phyloP scores from a whole-genome alignment of 2,797 vertebrate genomes.

The Mus spretus region DNA sequence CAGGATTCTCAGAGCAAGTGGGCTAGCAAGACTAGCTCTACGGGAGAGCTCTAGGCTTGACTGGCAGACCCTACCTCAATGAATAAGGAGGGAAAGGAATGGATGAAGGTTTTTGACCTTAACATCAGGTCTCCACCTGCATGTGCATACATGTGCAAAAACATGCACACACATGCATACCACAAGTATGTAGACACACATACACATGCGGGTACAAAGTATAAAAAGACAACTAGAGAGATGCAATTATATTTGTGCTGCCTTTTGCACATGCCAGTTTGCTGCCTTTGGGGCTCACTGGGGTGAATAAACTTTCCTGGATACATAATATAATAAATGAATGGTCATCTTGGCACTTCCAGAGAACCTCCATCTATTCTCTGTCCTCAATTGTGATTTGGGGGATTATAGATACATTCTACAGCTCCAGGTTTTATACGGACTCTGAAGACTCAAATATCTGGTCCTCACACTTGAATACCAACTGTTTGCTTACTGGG shows the following conservation, averaged over 20 bases:
- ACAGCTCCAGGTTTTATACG: not conserved
- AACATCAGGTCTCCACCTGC: too few species aligned
- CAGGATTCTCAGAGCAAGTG: not conserved
- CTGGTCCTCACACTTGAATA: not conserved
- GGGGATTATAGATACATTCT: not conserved
- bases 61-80: not conserved
- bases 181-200: not conserved
- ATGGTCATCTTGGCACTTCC: not conserved
- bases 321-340: not conserved
- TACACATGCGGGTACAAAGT: not conserved
- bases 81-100: too few species aligned
- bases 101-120: not conserved
- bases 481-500: not conserved
- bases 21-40: not conserved
- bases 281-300: fast-evolving
- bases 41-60: not conserved
- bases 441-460: not conserved
- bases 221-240: not conserved
- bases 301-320: not conserved
- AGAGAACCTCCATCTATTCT: not conserved
- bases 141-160: not conserved
- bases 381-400: not conserved
- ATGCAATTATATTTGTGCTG: not conserved
- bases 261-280: not conserved
- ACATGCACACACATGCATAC: not conserved